These are phyloP conservation scores for Asbolus verrucosus DNA, from an alignment of 1,140 invertebrate genomes.

Conservation along the genomic window DNA sequence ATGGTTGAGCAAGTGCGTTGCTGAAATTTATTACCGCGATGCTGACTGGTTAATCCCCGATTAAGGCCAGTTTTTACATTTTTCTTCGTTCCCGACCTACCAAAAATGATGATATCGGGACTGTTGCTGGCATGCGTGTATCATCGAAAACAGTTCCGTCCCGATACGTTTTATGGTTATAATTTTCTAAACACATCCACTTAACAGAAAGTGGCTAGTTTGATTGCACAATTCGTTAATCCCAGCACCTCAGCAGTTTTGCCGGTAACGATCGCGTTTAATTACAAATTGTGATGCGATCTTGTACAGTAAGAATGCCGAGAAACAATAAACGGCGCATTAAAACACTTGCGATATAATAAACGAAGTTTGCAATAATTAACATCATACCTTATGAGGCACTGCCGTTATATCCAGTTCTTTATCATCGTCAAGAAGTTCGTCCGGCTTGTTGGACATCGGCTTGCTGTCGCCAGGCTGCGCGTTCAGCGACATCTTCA, in stretches of 20 bases:
- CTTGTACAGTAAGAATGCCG: slow-evolving; percentile 43
- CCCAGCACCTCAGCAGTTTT: too few species aligned
- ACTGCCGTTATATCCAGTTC: slow-evolving; percentile 58
- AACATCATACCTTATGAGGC: slow-evolving; percentile 58
- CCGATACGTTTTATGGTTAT: too few species aligned
- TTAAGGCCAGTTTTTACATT: too few species aligned
- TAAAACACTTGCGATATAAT: slow-evolving; percentile 54
- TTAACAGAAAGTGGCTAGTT: too few species aligned
- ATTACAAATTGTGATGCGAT: slow-evolving; percentile 34
- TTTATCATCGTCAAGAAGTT: slow-evolving; percentile 48
- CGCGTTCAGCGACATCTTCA: slow-evolving; percentile 38
- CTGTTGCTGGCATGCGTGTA: background rate
- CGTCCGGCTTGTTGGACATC: slow-evolving; percentile 27
- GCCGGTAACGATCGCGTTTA: slow-evolving; percentile 35
- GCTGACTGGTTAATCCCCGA: background rate
- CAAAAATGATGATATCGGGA: too few species aligned
- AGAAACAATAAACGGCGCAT: slow-evolving; percentile 53
- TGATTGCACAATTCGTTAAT: too few species aligned
- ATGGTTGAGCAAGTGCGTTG: background rate
- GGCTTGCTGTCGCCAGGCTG: slow-evolving; percentile 22
- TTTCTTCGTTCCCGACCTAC: too few species aligned
- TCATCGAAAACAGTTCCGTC: too few species aligned
- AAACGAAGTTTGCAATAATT: slow-evolving; percentile 54
- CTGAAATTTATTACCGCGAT: background rate
- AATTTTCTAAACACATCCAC: too few species aligned